phyloP scores from a whole-genome alignment of 2,797 vertebrate species.

The Scolopax bukidnonensis region DNA sequence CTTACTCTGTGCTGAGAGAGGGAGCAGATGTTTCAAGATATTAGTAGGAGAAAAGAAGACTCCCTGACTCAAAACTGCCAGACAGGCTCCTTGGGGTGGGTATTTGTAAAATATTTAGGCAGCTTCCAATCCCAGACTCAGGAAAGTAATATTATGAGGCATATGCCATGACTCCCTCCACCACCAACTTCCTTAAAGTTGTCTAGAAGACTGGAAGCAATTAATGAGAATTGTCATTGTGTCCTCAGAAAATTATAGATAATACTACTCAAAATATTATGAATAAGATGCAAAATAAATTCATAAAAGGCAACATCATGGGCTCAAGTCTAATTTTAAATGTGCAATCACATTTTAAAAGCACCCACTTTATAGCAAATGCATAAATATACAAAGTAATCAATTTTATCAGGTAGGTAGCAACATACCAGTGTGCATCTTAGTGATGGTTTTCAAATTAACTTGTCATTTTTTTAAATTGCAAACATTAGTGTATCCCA shows the following conservation, averaged over 20 bases:
- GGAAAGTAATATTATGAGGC: background rate
- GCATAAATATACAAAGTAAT: constrained; percentile 26
- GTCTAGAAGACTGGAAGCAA: background rate
- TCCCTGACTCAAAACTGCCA: background rate
- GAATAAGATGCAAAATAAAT: background rate
- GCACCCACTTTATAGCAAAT: background rate
- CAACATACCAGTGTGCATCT: background rate
- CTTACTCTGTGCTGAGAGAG: background rate
- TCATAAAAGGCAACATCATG: background rate
- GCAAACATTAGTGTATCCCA: constrained; percentile 22
- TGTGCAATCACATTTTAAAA: background rate
- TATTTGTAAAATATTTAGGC: background rate
- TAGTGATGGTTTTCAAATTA: constrained; percentile 49
- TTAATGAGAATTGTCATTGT: background rate
- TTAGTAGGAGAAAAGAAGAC: background rate
- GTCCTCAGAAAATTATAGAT: background rate
- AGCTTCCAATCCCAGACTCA: background rate
- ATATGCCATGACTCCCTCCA: background rate
- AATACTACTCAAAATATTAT: background rate
- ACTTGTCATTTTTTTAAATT: constrained; percentile 48
- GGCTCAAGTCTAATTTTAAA: background rate
- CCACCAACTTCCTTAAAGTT: background rate
- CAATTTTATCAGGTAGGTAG: constrained; percentile 27
- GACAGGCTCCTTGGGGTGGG: background rate
- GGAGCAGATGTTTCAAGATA: background rate